phyloP scores from a whole-genome alignment of 2,113 vertebrate species.

The Scytalopus superciliaris region DNA sequence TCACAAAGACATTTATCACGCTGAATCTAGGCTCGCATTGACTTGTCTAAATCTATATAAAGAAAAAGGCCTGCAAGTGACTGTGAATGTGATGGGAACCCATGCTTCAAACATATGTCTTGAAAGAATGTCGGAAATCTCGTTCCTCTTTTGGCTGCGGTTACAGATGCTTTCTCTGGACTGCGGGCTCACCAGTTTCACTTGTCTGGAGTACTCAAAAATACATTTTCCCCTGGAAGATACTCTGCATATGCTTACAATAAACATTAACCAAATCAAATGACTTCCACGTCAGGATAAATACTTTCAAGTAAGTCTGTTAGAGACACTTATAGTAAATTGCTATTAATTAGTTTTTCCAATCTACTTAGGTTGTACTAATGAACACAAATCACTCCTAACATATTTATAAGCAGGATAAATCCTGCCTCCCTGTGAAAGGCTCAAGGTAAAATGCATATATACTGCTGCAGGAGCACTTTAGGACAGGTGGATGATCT shows the following conservation, averaged over 20 bases:
- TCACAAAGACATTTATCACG: not conserved
- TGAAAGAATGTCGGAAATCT: slow-evolving; percentile 1
- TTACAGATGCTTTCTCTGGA: slow-evolving; percentile 36
- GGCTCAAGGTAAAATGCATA: not conserved
- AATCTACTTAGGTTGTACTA: not conserved
- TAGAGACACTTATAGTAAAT: not conserved
- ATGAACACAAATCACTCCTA: not conserved
- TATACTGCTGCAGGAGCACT: not conserved
- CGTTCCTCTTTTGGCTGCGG: slow-evolving; percentile 22
- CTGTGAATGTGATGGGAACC: not conserved
- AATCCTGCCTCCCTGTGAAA: not conserved
- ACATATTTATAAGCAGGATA: not conserved
- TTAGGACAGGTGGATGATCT: not conserved
- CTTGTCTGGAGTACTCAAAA: not conserved
- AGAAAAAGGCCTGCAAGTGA: not conserved
- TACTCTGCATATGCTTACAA: not conserved
- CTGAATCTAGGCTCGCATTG: not conserved
- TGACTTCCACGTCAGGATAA: not conserved
- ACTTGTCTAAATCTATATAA: not conserved
- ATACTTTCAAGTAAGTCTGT: slow-evolving; percentile 19
- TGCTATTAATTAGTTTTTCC: slow-evolving; percentile 48
- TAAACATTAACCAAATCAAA: not conserved
- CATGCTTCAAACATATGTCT: slow-evolving; percentile 4
- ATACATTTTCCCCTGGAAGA: slow-evolving; percentile 18
- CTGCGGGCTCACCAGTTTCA: not conserved